Evolutionary conservation across 2,113 vertebrate genomes (phyloP).

Genomic region (Indicator maculatus): DNA sequence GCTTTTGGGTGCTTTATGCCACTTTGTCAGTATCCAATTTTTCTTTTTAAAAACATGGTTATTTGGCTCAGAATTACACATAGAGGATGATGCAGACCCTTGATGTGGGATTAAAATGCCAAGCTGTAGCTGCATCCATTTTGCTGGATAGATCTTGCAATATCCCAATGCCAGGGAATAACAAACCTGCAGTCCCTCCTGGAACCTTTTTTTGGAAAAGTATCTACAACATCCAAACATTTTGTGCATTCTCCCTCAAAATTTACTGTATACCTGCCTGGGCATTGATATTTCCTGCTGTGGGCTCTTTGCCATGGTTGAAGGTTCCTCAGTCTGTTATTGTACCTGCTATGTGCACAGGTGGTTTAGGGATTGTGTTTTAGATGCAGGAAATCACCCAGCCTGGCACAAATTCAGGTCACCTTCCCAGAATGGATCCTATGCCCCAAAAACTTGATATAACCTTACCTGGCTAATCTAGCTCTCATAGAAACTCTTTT

Average conservation of each 20-base stretch:
- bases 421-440: not conserved
- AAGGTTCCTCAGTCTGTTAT: not conserved
- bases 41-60: not conserved
- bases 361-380: not conserved
- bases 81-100: not conserved
- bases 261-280: not conserved
- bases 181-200: not conserved
- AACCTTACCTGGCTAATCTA: not conserved
- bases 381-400: not conserved
- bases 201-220: not conserved
- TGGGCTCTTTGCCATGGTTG: not conserved
- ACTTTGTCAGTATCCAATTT: not conserved
- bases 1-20: not conserved
- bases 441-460: not conserved
- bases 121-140: not conserved
- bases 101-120: conserved; percentile 13
- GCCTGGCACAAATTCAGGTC: not conserved
- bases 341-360: accelerated
- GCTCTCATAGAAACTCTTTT: not conserved
- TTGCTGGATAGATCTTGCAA: not conserved
- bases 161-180: not conserved
- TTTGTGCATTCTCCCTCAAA: not conserved
- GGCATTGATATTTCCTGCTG: not conserved
- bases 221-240: not conserved
- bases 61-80: conserved; percentile 25